Percentiles rank a stretch among this genome's conserved stretches.
Evolutionary conservation across 2,113 vertebrate species (phyloP).

Genomic region (Chiloscyllium plagiosum): DNA sequence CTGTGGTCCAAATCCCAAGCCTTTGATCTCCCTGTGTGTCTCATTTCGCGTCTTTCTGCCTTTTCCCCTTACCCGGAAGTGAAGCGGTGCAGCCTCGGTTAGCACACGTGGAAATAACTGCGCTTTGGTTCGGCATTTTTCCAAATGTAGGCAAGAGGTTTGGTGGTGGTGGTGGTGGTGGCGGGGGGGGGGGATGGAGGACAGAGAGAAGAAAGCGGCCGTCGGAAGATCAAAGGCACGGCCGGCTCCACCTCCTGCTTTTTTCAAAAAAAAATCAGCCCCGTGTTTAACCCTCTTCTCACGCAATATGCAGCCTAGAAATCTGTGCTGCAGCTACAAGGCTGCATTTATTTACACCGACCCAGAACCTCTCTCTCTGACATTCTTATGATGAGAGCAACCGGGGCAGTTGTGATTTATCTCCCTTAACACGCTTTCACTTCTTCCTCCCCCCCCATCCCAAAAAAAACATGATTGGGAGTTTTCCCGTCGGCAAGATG

Average conservation of each 20-base stretch:
- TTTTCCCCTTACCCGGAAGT: conserved; percentile 97
- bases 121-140: conserved; percentile 17
- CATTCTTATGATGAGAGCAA: no score
- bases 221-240: conserved; percentile 82
- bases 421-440: conserved; percentile 13
- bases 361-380: neutral
- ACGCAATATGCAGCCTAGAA: conserved; percentile 53
- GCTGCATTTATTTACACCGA: neutral
- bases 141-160: conserved; percentile 15
- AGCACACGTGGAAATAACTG: conserved; percentile 84
- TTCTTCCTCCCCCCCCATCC: neutral
- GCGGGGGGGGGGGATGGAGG: conserved; percentile 35
- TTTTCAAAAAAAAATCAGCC: conserved; percentile 73
- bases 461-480: neutral
- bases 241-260: conserved; percentile 68
- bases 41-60: conserved; percentile 88
- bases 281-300: conserved; percentile 60
- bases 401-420: neutral
- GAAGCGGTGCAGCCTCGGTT: conserved; percentile 85
- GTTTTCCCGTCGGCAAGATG: neutral
- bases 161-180: conserved; percentile 38
- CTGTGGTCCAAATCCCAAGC: neutral
- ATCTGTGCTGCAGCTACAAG: neutral
- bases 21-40: conserved; percentile 40
- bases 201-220: conserved; percentile 79